Base-by-base conservation (phyloP, 2,797 vertebrate genomes). In the Cuculus canorus region DNA sequence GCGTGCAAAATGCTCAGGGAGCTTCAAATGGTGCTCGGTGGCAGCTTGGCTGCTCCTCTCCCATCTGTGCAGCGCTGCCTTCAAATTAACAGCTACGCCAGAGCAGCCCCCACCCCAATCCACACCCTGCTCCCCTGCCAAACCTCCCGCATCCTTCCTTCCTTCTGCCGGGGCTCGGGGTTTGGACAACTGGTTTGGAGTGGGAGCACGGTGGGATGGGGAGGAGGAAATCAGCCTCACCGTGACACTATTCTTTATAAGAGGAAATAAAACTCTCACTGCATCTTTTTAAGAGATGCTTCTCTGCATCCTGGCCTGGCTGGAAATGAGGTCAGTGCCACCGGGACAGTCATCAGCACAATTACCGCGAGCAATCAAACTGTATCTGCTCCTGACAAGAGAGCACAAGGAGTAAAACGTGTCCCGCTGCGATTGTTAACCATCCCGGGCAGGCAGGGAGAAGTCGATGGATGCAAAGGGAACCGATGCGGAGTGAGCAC, bases 201-300 rank as follows among this genome's bases (percentile, higher is more conserved):
- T 4, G 2, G 61, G 45, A 45, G 45, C 48, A 48, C 48, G 7
- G 48, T 24, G 48, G 48, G 22, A 24, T 24, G 48, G 13, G 45
- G 43, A 23, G 47, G 13, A 30, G 57, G n/a, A 11, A 23, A 4
- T 6, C n/a, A 3, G 6, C 77, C 41, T 70, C 64, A 5, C 41
- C 8, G 1, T 1, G 0, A 5, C 1, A 9, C 25, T 33, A 14
- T 10, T 8, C 39, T 12, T 59, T n/a, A 0, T 16, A 23, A 33
- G 32, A 28, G 16, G 11, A 53, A 76, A 73, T n/a, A 57, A 7
- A 5, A 7, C 28, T 16, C 37, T 50, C n/a, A 37, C 54, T 32
- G 45, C 33, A 21, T 33, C 56, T 19, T 32, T 11, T 1, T 10
- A 7, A 18, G n/a, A 45, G 22, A 32, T 45, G 43, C 43, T 45